Percentiles rank a stretch among this genome's conserved stretches.
Conservation (phyloP, 2,888 invertebrate species). For the Blastobasis adustella region DNA sequence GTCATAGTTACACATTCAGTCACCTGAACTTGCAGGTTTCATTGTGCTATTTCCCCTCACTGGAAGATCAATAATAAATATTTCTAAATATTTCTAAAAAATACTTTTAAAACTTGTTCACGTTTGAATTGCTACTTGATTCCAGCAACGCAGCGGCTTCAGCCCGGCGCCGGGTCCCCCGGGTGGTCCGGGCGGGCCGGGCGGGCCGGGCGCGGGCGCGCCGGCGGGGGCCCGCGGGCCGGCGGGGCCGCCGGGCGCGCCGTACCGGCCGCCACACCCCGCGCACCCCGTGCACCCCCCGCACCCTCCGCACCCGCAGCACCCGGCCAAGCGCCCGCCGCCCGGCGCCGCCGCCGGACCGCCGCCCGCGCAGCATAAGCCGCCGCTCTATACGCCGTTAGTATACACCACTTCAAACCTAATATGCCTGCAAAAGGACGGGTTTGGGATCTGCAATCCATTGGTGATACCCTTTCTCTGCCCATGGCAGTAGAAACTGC, state of each 20-base stretch:
- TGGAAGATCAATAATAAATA: no score
- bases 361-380: neutral
- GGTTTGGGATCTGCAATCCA: no score
- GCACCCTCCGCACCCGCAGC: slow-evolving; percentile 23
- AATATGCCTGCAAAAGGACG: no score
- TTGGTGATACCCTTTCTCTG: no score
- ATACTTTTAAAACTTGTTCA: no score
- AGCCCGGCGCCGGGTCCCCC: slow-evolving; percentile 58
- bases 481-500: no score
- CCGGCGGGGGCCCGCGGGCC: slow-evolving; percentile 46
- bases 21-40: no score
- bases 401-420: no score
- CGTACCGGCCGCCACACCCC: slow-evolving; percentile 51
- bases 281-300: slow-evolving; percentile 20
- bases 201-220: slow-evolving; percentile 23
- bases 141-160: slow-evolving; percentile 77
- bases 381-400: neutral
- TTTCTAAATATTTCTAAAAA: no score
- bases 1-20: no score
- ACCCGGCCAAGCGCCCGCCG: slow-evolving; percentile 29
- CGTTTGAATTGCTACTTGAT: neutral
- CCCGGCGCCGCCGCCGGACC: slow-evolving; percentile 71
- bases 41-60: no score
- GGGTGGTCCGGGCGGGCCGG: slow-evolving; percentile 18
- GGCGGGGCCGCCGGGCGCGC: slow-evolving; percentile 34